Percentiles rank a stretch among this genome's conserved stretches.
Conservation (phyloP, 2,888 invertebrate genomes). For the Bombylius major region DNA sequence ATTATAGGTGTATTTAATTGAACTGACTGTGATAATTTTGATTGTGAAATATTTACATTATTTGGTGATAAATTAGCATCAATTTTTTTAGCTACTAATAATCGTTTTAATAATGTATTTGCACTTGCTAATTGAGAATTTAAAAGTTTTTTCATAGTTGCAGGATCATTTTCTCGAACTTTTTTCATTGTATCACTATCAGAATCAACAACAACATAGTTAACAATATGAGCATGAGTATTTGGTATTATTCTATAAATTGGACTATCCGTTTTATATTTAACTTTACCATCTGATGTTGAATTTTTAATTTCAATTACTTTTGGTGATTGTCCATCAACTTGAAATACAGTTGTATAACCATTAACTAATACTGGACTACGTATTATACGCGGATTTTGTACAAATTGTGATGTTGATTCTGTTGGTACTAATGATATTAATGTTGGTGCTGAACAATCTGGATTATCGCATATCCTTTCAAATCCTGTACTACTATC, state of each 20-base stretch:
- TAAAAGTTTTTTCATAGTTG: slow-evolving; percentile 26
- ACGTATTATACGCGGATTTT: slow-evolving; percentile 21
- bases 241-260: slow-evolving; percentile 32
- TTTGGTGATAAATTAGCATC: background rate
- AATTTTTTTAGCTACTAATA: background rate
- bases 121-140: slow-evolving; percentile 30
- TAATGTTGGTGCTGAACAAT: slow-evolving; percentile 22
- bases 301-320: background rate
- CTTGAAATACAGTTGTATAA: slow-evolving; percentile 30
- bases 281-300: background rate
- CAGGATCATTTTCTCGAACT: slow-evolving; percentile 27
- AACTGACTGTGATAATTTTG: no score
- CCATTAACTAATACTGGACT: slow-evolving; percentile 31
- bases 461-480: slow-evolving; percentile 19
- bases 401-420: slow-evolving; percentile 24
- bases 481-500: background rate
- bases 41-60: no score
- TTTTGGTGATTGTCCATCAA: slow-evolving; percentile 25
- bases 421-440: slow-evolving; percentile 25
- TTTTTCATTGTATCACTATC: slow-evolving; percentile 28
- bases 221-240: slow-evolving; percentile 32
- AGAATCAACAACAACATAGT: slow-evolving; percentile 30
- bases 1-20: no score
- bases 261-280: slow-evolving; percentile 12
- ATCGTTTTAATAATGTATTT: slow-evolving; percentile 19